phyloP scores from a whole-genome alignment of 2,113 vertebrate species.

The Monopterus albus region DNA sequence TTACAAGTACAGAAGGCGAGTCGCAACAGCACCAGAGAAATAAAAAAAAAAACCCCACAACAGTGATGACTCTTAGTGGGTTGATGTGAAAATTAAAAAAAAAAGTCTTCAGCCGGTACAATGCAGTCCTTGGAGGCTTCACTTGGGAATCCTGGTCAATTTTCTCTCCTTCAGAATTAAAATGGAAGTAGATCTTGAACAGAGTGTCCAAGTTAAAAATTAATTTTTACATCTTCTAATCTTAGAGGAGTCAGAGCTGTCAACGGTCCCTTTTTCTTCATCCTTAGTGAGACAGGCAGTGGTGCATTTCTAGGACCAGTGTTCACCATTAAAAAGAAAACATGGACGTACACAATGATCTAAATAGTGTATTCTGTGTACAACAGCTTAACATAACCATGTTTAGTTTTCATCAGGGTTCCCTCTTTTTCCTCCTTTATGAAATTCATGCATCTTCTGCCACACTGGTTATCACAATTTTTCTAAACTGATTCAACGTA shows the following conservation, averaged over 20 bases:
- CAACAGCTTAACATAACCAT: neutral
- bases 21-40: conserved; percentile 43
- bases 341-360: neutral
- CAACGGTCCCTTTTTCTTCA: too few species aligned
- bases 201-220: neutral
- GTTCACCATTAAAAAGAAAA: neutral
- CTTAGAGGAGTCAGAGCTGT: too few species aligned
- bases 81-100: neutral
- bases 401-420: neutral
- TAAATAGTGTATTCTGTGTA: neutral
- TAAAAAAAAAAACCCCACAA: conserved; percentile 12
- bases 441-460: neutral
- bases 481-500: neutral
- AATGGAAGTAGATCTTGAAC: neutral
- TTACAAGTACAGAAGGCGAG: conserved; percentile 17
- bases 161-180: neutral
- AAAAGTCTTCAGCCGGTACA: neutral
- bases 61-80: neutral
- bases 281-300: neutral
- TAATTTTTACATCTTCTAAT: neutral
- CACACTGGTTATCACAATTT: neutral
- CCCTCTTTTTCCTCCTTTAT: neutral
- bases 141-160: neutral
- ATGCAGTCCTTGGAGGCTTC: neutral
- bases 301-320: neutral